Base-by-base conservation (phyloP, 2,797 vertebrate species). In the Okamejei kenojei region DNA sequence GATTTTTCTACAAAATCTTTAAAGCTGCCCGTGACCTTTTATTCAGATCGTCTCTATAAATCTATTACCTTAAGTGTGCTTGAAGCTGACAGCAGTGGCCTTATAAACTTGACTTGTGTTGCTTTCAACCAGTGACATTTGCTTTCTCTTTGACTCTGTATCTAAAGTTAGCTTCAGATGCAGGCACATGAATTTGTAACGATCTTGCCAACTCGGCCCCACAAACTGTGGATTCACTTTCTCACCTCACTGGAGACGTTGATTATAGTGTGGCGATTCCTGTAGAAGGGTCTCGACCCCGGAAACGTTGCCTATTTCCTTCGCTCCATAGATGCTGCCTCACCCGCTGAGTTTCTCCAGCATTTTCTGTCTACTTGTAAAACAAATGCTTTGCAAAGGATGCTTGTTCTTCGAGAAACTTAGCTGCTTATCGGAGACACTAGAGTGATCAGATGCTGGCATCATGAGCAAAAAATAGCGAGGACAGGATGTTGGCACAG, bases 11-110 rank as follows among this genome's bases (percentile, higher is more conserved):
- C n/a, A 93, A 94, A 94, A 95, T 94, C 93, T 95, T 94, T 94
- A 93, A 95, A 95, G 94, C 93, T 80, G 93, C 79, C 94, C 94
- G 94, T 94, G 94, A 58, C 78, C 77, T 94, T 54, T 94, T 93
- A 82, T 21, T 35, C 17, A 68, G 15, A 68, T 88, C n/a, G 9
- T 35, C 63, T 17, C 68, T 86, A 86, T 65, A 65, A 86, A 86
- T 86, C 82, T 61, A 65, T 15, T 6, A 86, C 61, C n/a, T 86
- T 86, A 86, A 86, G 19, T 65, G n/a, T 7, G 29, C 61, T 86
- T 86, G 82, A 86, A 86, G 32, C 63, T 86, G 61, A 86, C 82
- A 63, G 61, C 58, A 65, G 82, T 86, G 82, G 61, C 82, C 61
- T 86, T 86, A 86, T 86, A 65, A 15, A 86, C n/a, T 65, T 86